phyloP scores from a whole-genome alignment of 2,113 vertebrate genomes.

The Thamnaconus septentrionalis region DNA sequence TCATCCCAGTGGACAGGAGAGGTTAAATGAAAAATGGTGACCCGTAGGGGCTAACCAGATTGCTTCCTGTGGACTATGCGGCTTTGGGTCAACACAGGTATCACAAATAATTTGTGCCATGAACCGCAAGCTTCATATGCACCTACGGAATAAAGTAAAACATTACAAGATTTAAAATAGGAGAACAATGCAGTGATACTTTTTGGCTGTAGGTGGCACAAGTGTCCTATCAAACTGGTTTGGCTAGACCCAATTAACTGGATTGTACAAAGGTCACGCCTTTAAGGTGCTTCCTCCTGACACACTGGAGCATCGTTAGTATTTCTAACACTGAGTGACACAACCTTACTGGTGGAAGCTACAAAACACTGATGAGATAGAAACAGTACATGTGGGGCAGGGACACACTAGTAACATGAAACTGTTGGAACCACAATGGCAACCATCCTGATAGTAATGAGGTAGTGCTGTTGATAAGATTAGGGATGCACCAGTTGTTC shows the following conservation, averaged over 20 bases:
- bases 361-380: constrained; percentile 26
- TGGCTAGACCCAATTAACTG: background rate
- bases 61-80: background rate
- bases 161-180: background rate
- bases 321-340: constrained; percentile 7
- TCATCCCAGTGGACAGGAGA: background rate
- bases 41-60: background rate
- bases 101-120: too few relatives aligned
- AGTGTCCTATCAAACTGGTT: background rate
- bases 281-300: too few relatives aligned
- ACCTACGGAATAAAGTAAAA: background rate
- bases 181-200: background rate
- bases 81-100: too few relatives aligned
- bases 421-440: constrained; percentile 53
- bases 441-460: constrained; percentile 71
- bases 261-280: background rate
- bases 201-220: constrained; percentile 2
- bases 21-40: background rate
- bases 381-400: background rate
- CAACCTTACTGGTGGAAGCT: constrained; percentile 21
- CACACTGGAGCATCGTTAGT: too few relatives aligned
- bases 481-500: constrained; percentile 51
- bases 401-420: constrained; percentile 40
- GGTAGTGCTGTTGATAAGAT: constrained; percentile 77
- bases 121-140: too few relatives aligned